Conservation (phyloP, 1,140 invertebrate species). For the Mesaphorura yosii region DNA sequence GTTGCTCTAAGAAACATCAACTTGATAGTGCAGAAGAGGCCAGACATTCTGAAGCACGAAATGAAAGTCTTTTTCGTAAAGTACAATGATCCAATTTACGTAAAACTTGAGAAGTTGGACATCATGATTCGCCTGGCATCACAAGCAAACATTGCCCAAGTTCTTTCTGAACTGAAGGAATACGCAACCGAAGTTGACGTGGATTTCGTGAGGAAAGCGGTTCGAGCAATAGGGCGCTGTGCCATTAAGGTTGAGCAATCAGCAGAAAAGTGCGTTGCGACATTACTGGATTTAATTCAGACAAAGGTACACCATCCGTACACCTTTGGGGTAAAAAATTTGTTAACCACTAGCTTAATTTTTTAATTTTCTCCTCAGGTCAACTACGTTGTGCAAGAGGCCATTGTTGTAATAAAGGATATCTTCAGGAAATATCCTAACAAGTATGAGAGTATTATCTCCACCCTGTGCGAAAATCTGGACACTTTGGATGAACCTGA, state of each 20-base stretch:
- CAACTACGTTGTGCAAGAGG: slow-evolving; percentile 99
- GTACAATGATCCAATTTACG: slow-evolving; percentile 99
- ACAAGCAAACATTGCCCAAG: slow-evolving; percentile 96
- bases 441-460: slow-evolving; percentile 99
- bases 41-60: slow-evolving; percentile 98
- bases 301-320: slow-evolving; percentile 81
- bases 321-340: slow-evolving; percentile 7
- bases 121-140: slow-evolving; percentile 99
- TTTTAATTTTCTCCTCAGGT: slow-evolving; percentile 41
- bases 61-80: slow-evolving; percentile 99
- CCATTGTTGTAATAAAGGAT: slow-evolving; percentile 99
- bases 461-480: slow-evolving; percentile 96
- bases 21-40: slow-evolving; percentile 96
- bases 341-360: no score
- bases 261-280: slow-evolving; percentile 95
- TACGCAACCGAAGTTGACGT: slow-evolving; percentile 98
- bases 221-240: slow-evolving; percentile 94
- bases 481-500: slow-evolving; percentile 98
- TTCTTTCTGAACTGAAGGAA: slow-evolving; percentile 96
- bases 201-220: slow-evolving; percentile 98
- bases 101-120: slow-evolving; percentile 97
- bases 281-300: slow-evolving; percentile 96
- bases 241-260: slow-evolving; percentile 99
- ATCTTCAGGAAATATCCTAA: slow-evolving; percentile 99
- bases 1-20: slow-evolving; percentile 98